Conservation (phyloP, 2,113 vertebrate genomes). For the Physeter macrocephalus region DNA sequence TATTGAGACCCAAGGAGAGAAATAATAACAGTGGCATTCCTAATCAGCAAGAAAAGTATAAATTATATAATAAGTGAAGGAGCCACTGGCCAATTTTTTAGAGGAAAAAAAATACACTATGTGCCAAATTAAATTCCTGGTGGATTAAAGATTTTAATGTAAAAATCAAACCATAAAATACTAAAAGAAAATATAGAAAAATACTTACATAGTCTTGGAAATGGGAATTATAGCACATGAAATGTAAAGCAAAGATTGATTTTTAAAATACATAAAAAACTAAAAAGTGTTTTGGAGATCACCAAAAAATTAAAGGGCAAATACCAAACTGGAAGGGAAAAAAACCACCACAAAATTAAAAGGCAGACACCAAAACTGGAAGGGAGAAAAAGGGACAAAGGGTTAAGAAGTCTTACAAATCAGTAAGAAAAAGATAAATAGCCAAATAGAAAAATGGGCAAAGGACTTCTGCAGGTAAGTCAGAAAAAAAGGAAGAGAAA, state of each 20-base stretch:
- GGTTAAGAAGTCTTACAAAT: not conserved
- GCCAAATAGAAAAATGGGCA: not conserved
- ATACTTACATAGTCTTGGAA: not conserved
- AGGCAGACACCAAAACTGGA: not conserved
- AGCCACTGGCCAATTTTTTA: not conserved
- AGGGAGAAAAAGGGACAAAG: not conserved
- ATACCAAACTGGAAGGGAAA: not conserved
- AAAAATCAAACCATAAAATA: slow-evolving; percentile 12
- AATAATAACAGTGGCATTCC: not conserved
- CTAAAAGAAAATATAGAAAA: not conserved
- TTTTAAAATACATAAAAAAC: not conserved
- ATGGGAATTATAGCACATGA: not conserved
- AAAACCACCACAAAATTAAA: not conserved
- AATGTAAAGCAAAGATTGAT: not conserved
- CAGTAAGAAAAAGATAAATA: not conserved
- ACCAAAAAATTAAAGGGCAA: slow-evolving; percentile 6
- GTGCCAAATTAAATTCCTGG: slow-evolving; percentile 10
- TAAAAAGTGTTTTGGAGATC: not conserved
- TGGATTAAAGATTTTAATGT: slow-evolving; percentile 16
- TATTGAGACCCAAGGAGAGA: not conserved
- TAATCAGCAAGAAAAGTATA: not conserved
- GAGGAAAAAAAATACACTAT: not conserved
- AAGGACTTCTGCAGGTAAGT: not conserved
- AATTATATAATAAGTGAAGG: not conserved
- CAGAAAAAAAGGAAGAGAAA: not conserved